Percentiles rank a stretch among this genome's conserved stretches.
phyloP scores from a whole-genome alignment of 53 echinoderm and acorn worm genomes.

The Luidia sarsii region DNA sequence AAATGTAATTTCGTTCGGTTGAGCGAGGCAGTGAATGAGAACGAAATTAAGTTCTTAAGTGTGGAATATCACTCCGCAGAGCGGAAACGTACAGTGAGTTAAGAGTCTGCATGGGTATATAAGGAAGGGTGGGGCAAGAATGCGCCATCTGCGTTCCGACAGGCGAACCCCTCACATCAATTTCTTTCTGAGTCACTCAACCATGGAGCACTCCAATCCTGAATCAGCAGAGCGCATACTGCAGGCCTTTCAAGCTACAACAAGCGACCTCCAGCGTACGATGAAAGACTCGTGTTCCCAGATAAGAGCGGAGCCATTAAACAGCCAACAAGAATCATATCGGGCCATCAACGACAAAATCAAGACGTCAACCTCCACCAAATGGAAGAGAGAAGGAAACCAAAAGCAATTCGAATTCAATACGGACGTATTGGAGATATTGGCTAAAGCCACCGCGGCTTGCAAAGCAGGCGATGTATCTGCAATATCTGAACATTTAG shows the following conservation, averaged over 20 bases:
- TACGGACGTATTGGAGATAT: not conserved
- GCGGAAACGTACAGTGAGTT: too few species aligned
- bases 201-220: not conserved
- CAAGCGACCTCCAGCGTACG: not conserved
- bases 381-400: conserved; percentile 9
- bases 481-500: not conserved
- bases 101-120: too few species aligned
- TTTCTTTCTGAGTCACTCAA: too few species aligned
- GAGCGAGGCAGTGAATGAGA: too few species aligned
- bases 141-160: too few species aligned
- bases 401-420: conserved; percentile 7
- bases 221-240: not conserved
- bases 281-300: too few species aligned
- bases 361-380: not conserved
- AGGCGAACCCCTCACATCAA: too few species aligned
- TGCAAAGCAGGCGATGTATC: not conserved
- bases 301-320: not conserved
- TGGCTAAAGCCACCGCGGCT: not conserved
- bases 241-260: not conserved
- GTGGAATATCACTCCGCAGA: too few species aligned
- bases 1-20: too few species aligned
- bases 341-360: not conserved
- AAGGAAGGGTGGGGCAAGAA: too few species aligned
- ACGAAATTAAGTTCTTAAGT: too few species aligned
- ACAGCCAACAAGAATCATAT: not conserved